Evolutionary conservation across 2,888 invertebrate genomes (phyloP).

Genomic region (Choreutis nemorana): DNA sequence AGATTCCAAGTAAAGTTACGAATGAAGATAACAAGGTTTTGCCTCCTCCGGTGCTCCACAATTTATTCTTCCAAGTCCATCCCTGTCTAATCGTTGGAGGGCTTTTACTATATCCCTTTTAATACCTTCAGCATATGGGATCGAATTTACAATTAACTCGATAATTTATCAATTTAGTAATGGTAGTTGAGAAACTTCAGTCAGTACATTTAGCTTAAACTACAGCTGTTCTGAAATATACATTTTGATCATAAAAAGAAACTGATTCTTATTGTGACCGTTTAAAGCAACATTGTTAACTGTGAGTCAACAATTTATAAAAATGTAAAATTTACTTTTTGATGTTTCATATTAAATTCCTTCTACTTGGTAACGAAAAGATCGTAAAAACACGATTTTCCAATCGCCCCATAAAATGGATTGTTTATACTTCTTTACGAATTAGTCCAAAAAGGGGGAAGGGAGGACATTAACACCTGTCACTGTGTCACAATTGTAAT

Average conservation of each 20-base stretch:
- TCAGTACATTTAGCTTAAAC: too few species aligned
- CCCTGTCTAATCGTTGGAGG: conserved; percentile 33
- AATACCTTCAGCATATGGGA: conserved; percentile 33
- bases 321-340: too few species aligned
- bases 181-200: conserved; percentile 9
- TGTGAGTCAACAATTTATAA: too few species aligned
- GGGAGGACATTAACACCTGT: conserved; percentile 61
- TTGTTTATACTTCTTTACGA: conserved; percentile 44
- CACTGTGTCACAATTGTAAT: conserved; percentile 56
- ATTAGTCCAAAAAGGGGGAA: conserved; percentile 46
- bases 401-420: conserved; percentile 29
- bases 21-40: conserved; percentile 38
- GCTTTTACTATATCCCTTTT: conserved; percentile 32
- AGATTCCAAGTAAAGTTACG: conserved; percentile 38
- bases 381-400: conserved; percentile 16
- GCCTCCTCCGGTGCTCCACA: conserved; percentile 30
- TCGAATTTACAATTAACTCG: conserved; percentile 20
- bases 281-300: too few species aligned
- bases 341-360: too few species aligned
- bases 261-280: too few species aligned
- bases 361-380: conserved; percentile 6
- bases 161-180: conserved; percentile 23
- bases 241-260: too few species aligned
- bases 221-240: too few species aligned
- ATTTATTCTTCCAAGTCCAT: conserved; percentile 48